Evolutionary conservation across 2,113 vertebrate species (phyloP).

Genomic region (Grammomys surdaster): DNA sequence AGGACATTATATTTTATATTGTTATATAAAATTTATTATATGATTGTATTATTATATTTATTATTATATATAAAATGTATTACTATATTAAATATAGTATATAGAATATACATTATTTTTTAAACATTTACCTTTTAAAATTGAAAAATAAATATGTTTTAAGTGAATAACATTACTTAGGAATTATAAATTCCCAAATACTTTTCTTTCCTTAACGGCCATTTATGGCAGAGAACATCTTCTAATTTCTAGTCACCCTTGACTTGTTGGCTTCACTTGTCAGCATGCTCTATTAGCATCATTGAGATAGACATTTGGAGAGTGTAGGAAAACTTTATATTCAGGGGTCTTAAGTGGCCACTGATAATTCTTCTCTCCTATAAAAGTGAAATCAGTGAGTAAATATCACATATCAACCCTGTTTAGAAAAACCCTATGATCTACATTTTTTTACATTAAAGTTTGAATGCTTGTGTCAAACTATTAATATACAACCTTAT

Average conservation of each 20-base stretch:
- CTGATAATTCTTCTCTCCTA: background rate
- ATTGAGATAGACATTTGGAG: background rate
- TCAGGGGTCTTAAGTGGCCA: background rate
- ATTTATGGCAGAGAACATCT: background rate
- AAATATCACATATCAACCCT: background rate
- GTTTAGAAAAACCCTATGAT: background rate
- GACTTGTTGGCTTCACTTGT: background rate
- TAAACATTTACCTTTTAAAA: background rate
- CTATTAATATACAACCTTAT: background rate
- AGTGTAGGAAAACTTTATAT: background rate
- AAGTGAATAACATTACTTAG: background rate
- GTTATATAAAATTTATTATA: no score
- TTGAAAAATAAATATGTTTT: background rate
- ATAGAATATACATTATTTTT: background rate
- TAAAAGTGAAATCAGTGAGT: constrained; percentile 27
- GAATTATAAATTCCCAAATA: background rate
- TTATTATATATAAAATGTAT: background rate
- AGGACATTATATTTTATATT: background rate
- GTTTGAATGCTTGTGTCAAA: background rate
- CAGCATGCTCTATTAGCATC: background rate
- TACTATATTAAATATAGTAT: no score
- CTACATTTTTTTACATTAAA: background rate
- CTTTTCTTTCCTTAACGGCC: background rate
- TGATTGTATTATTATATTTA: background rate
- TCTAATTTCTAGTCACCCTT: background rate